Conservation (phyloP, 2,797 vertebrate genomes). For the Cossypha caffra region DNA sequence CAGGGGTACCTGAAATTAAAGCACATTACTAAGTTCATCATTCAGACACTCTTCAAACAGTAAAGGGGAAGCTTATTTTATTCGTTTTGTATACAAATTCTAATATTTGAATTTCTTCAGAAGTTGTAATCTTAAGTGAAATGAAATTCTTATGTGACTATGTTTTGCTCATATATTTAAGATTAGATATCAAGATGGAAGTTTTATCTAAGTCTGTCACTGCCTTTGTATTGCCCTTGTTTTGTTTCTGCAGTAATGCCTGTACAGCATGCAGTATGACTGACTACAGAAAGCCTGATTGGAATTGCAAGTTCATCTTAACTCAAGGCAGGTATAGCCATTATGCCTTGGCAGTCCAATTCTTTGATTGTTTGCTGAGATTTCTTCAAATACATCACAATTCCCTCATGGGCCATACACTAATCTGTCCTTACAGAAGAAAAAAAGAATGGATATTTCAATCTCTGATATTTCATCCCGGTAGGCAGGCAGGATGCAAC, state of each 20-base stretch:
- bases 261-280: neutral
- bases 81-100: neutral
- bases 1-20: neutral
- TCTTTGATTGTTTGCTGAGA: accelerated
- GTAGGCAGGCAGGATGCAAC: neutral
- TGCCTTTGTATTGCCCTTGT: neutral
- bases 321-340: neutral
- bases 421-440: neutral
- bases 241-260: neutral
- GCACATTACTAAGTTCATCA: neutral
- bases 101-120: neutral
- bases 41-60: accelerated
- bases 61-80: neutral
- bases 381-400: neutral
- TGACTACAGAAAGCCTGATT: neutral
- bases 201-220: neutral
- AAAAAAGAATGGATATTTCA: neutral
- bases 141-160: accelerated
- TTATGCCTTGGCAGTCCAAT: neutral
- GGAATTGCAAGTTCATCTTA: neutral
- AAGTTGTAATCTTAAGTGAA: neutral
- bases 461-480: neutral
- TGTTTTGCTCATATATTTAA: neutral
- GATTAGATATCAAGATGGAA: neutral
- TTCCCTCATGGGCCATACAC: neutral